Evolutionary conservation across 2,113 vertebrate genomes (phyloP), one percentile per base, ranked within the genome.

Genomic region (Spilogale gracilis): DNA sequence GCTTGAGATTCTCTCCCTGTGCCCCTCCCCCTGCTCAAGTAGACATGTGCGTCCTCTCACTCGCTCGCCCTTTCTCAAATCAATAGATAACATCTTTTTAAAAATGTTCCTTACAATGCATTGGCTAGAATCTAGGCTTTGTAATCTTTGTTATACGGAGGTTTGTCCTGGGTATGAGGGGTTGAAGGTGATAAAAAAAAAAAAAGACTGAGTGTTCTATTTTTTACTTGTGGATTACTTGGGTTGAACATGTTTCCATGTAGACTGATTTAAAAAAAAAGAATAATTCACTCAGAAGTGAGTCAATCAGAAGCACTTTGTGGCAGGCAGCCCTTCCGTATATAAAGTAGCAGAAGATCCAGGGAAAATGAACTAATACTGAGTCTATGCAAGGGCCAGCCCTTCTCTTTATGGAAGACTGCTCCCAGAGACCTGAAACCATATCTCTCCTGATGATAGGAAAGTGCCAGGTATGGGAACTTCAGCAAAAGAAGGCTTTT

Each of bases 401-500:
- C n/a, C 52, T 89, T 17, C 18, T 86, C 43, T 9, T 71, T 65
- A 89, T 52, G 9, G 54, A 1, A 76, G 13, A 61, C 48, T 67
- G 38, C 6, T 23, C 14, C 18, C 27, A 69, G 10, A 94, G 54
- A 65, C 74, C 48, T 61, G 56, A 93, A 94, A n/a, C 14, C 43
- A 48, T 25, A 45, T 9, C n/a, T 95, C 63, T 84, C 27, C 21
- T 25, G 93, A 8, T 69, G 60, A 76, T 27, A 60, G 18, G 38
- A 74, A 93, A 85, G 16, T 61, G 14, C 74, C 89, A 56, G 10
- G 52, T 50, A 73, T 3, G 5, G 23, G 43, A 61, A 94, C 94
- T 85, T 71, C 58, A 92, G 27, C 18, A 89, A 80, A 89, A 94
- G 60, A 18, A 93, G 50, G 20, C n/a, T 92, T 43, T 93, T 74